A percentile compares a stretch with the other conserved stretches of the same genome.
phyloP scores from a whole-genome alignment of 1,140 invertebrate genomes.

The Panagrolaimus sp. region DNA sequence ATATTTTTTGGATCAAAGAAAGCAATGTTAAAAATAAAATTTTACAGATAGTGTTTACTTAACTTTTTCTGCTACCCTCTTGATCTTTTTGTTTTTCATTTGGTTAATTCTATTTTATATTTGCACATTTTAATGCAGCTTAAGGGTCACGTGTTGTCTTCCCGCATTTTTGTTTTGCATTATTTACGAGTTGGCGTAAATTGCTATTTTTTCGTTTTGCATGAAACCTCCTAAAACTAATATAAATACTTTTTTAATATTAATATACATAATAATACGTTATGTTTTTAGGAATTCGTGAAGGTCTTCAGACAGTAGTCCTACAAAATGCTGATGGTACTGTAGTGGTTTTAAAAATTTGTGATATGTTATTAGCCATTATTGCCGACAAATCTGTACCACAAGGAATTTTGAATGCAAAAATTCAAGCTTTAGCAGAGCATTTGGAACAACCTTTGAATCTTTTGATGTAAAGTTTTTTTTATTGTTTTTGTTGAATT shows the following conservation, averaged over 20 bases:
- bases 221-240: too few relatives aligned
- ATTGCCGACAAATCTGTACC: neutral
- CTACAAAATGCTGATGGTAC: conserved; percentile 9
- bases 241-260: neutral
- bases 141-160: too few relatives aligned
- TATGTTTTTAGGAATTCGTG: neutral
- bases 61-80: too few relatives aligned
- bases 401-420: neutral
- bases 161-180: too few relatives aligned
- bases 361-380: conserved; percentile 6
- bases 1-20: too few relatives aligned
- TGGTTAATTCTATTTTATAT: too few relatives aligned
- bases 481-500: conserved; percentile 5
- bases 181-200: too few relatives aligned
- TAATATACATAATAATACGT: neutral
- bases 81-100: too few relatives aligned
- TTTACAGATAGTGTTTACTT: too few relatives aligned
- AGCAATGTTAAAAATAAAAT: too few relatives aligned
- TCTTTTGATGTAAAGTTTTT: conserved; percentile 8
- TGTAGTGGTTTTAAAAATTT: neutral
- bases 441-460: conserved; percentile 5
- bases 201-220: too few relatives aligned
- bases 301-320: conserved; percentile 5
- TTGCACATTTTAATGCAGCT: too few relatives aligned
- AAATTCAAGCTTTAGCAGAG: neutral